Evolutionary conservation across 2,113 vertebrate species (phyloP).

Genomic region (Ciconia stormi): DNA sequence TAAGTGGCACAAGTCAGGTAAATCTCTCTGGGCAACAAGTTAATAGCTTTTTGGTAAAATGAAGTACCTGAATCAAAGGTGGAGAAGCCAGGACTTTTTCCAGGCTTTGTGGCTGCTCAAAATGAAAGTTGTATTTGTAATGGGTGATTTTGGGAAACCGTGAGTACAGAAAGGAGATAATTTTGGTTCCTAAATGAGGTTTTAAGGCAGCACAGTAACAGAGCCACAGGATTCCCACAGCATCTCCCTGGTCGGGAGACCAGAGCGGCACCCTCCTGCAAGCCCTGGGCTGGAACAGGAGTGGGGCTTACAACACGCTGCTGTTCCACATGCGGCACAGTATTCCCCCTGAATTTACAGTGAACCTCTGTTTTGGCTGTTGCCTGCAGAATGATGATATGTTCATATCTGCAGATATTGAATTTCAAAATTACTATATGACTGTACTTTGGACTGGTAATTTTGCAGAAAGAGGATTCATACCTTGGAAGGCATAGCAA

Average conservation of each 20-base stretch:
- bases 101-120: slow-evolving; percentile 16
- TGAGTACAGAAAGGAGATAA: slow-evolving; percentile 60
- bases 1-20: not conserved
- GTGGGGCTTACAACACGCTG: not conserved
- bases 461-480: not conserved
- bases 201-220: slow-evolving; percentile 22
- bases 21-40: not conserved
- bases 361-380: not conserved
- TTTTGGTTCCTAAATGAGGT: slow-evolving; percentile 70
- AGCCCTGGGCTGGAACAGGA: not conserved
- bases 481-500: not conserved
- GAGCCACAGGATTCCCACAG: slow-evolving; percentile 37
- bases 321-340: not conserved
- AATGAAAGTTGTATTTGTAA: slow-evolving; percentile 14
- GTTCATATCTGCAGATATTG: not conserved
- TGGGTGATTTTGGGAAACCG: slow-evolving; percentile 53
- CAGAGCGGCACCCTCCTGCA: not conserved
- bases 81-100: slow-evolving; percentile 7
- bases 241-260: not conserved
- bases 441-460: not conserved
- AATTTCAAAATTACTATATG: not conserved
- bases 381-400: not conserved
- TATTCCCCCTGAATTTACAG: not conserved
- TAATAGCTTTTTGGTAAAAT: not conserved
- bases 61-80: not conserved